phyloP scores from a whole-genome alignment of 2,113 vertebrate genomes.

The Psittacara wagleri region DNA sequence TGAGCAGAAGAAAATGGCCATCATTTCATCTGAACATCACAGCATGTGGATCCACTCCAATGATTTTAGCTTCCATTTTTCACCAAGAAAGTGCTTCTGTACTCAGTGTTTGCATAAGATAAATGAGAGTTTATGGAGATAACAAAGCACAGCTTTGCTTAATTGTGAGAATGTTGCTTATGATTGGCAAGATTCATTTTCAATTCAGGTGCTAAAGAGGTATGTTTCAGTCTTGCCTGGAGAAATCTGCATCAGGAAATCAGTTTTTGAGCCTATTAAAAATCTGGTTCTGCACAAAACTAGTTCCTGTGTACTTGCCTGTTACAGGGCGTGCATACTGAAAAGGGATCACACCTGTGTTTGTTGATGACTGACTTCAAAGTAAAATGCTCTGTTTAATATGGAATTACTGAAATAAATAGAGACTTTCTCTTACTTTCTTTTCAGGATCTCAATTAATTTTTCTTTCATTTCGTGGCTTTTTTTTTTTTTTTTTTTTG shows the following conservation, averaged over 20 bases:
- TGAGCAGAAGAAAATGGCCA: not conserved
- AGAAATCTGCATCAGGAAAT: not conserved
- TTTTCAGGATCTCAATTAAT: not conserved
- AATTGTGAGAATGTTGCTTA: fast-evolving
- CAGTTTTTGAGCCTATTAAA: not conserved
- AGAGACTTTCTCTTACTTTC: not conserved
- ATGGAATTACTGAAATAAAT: not conserved
- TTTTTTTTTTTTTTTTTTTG: not conserved
- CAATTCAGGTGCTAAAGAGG: not conserved
- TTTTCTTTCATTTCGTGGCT: not conserved
- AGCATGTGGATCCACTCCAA: not conserved
- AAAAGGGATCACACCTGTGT: not conserved
- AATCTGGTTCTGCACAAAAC: not conserved
- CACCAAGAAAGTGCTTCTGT: not conserved
- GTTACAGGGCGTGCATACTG: not conserved
- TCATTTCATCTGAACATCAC: not conserved
- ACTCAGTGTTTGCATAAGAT: not conserved
- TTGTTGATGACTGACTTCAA: not conserved
- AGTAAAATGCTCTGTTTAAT: constrained; percentile 36
- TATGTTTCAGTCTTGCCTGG: not conserved
- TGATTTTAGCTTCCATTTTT: not conserved
- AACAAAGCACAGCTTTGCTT: not conserved
- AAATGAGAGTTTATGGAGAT: not conserved
- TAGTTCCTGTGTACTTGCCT: not conserved
- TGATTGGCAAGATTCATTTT: not conserved